Evolutionary conservation across 2,888 invertebrate species (phyloP).

Genomic region (Hedya salicella): DNA sequence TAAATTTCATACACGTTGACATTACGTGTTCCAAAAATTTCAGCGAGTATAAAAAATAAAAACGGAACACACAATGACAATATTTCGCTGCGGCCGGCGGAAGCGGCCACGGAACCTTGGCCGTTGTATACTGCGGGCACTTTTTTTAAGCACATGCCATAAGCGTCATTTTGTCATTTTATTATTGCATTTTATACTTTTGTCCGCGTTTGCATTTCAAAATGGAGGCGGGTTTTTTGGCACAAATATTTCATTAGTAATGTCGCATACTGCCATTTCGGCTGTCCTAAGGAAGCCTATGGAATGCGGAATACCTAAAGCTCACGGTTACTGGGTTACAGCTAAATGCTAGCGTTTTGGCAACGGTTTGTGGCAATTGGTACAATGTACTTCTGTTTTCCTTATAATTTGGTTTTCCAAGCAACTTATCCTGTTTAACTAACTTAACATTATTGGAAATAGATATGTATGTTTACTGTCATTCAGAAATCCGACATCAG

Average conservation of each 20-base stretch:
- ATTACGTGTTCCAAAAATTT: background rate
- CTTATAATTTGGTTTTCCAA: too few species aligned
- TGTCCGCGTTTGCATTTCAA: slow-evolving; percentile 22
- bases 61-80: slow-evolving; percentile 30
- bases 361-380: background rate
- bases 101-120: slow-evolving; percentile 25
- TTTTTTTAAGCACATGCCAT: slow-evolving; percentile 38
- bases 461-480: too few species aligned
- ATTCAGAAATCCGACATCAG: too few species aligned
- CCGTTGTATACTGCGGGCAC: slow-evolving; percentile 30
- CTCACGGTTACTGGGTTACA: background rate
- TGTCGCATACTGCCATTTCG: background rate
- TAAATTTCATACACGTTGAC: too few species aligned
- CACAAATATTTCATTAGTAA: background rate
- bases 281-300: background rate
- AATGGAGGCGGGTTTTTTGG: background rate
- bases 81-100: slow-evolving; percentile 35
- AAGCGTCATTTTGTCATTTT: slow-evolving; percentile 31
- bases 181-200: slow-evolving; percentile 25
- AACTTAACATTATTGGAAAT: too few species aligned
- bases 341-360: background rate
- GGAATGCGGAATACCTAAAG: background rate
- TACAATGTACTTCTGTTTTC: too few species aligned
- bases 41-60: slow-evolving; percentile 26
- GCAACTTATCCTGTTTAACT: too few species aligned